Evolutionary conservation across 2,797 vertebrate genomes (phyloP).

Genomic region (Siniperca scherzeri): DNA sequence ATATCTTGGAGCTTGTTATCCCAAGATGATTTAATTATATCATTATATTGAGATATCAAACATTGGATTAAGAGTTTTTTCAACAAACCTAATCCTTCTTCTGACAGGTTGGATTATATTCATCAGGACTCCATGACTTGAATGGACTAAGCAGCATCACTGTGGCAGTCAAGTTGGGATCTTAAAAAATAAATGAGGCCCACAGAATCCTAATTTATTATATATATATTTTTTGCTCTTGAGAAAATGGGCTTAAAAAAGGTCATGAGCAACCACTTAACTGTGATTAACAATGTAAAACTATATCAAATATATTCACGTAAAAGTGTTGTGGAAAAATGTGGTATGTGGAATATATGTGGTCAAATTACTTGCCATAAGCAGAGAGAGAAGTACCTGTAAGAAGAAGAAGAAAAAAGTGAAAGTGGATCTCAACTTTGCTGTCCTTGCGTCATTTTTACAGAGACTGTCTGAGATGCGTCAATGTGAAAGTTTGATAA

Average conservation of each 20-base stretch:
- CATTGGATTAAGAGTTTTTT: conserved; percentile 1
- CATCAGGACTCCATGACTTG: background rate
- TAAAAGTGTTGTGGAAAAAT: background rate
- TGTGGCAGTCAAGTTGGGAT: background rate
- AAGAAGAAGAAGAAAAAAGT: background rate
- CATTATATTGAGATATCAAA: conserved; percentile 2
- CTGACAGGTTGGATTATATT: conserved; percentile 17
- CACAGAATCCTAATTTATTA: background rate
- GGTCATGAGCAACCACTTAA: background rate
- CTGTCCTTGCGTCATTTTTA: conserved; percentile 62
- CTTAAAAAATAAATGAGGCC: background rate
- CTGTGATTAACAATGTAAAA: background rate
- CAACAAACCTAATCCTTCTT: background rate
- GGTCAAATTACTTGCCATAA: background rate
- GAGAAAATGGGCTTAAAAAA: background rate
- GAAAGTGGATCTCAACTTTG: conserved; percentile 16
- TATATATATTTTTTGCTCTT: background rate
- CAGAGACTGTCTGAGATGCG: conserved; percentile 12
- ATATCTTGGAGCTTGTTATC: background rate
- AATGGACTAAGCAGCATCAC: background rate
- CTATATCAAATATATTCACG: background rate
- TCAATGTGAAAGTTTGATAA: conserved; percentile 34
- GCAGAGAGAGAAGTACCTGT: background rate
- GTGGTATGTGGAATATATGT: too few species aligned
- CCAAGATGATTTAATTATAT: background rate